phyloP scores from a whole-genome alignment of 2,797 vertebrate species.

The Botia almorhae region DNA sequence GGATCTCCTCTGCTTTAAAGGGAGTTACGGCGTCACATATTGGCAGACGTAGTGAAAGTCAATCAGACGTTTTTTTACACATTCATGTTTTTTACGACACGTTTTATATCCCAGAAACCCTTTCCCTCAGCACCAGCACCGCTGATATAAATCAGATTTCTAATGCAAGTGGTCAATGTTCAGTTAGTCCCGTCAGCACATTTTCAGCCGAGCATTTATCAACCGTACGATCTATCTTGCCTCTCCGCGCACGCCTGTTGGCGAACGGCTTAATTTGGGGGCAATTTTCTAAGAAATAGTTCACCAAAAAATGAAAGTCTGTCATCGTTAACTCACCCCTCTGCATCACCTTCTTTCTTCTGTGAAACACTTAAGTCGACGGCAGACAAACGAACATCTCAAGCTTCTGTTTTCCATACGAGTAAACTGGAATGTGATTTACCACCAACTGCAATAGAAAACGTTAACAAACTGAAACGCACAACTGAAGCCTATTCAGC shows the following conservation, averaged over 20 bases:
- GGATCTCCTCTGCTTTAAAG: constrained; percentile 32
- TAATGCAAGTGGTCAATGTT: constrained; percentile 76
- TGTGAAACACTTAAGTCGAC: neutral
- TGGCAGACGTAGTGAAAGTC: constrained; percentile 37
- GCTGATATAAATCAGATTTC: constrained; percentile 76
- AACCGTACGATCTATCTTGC: constrained; percentile 75
- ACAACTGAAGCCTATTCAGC: neutral
- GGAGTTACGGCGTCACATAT: constrained; percentile 33
- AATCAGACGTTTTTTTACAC: constrained; percentile 32
- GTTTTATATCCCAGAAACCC: constrained; percentile 63
- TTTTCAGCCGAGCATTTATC: constrained; percentile 79
- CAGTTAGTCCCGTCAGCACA: constrained; percentile 75
- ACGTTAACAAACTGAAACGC: neutral
- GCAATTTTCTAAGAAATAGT: constrained; percentile 71
- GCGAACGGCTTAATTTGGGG: constrained; percentile 75
- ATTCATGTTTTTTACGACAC: constrained; percentile 60
- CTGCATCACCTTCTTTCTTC: neutral
- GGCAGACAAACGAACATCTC: neutral
- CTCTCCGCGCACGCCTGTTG: constrained; percentile 67
- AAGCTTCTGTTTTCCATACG: neutral
- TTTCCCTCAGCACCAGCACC: constrained; percentile 25
- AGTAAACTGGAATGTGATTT: neutral
- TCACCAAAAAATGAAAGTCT: neutral
- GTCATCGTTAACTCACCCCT: constrained; percentile 26
- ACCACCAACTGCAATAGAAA: neutral